These are phyloP conservation scores for Solenodon paradoxus DNA, from an alignment of 2,113 vertebrate genomes.

Conservation along the genomic window DNA sequence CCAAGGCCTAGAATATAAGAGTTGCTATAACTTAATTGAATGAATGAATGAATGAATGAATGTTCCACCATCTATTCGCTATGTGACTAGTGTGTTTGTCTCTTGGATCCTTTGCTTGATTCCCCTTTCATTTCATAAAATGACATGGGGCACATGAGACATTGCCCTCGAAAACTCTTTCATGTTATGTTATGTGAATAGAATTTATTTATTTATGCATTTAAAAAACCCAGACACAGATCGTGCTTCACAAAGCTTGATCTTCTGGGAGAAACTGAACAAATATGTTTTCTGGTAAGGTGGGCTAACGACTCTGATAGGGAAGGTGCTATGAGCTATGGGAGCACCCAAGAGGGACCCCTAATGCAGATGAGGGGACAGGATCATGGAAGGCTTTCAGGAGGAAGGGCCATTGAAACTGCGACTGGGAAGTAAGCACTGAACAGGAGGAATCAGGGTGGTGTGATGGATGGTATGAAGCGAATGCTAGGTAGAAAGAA, in stretches of 20 bases:
- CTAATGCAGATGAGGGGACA: neutral
- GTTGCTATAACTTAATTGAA: neutral
- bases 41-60: neutral
- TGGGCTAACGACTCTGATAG: too few relatives aligned
- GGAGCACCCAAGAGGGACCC: neutral
- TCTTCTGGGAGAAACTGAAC: neutral
- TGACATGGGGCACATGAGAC: neutral
- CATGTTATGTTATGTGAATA: neutral
- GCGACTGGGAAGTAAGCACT: neutral
- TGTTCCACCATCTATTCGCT: neutral
- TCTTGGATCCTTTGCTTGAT: neutral
- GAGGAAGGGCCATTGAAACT: neutral
- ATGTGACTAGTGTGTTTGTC: neutral
- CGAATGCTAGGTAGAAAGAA: neutral
- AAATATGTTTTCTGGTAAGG: neutral
- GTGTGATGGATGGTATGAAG: neutral
- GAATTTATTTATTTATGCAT: neutral
- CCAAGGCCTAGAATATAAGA: neutral
- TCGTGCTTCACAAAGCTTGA: neutral
- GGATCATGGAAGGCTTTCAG: neutral
- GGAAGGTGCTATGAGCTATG: neutral
- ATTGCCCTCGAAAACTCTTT: neutral
- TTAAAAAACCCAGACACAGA: neutral
- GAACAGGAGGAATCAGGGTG: neutral
- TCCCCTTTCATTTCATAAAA: neutral